Evolutionary conservation across 92 coral and sea anemone genomes (phyloP), one percentile per base, ranked within the genome.

Genomic region (Muricea muricata): DNA sequence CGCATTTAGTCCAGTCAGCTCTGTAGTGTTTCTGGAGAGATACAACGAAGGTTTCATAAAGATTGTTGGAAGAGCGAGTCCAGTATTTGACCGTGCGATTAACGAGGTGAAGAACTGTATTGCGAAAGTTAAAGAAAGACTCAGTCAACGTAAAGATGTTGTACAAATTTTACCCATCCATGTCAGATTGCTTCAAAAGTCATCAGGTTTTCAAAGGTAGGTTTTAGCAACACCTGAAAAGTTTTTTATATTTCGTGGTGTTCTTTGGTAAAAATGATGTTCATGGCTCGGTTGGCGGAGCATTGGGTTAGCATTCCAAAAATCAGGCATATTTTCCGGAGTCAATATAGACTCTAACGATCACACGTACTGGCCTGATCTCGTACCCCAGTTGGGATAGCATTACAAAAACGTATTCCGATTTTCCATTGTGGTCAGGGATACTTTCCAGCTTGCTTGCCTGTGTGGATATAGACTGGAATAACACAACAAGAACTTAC

Each of bases 181-280:
- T 37, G 52, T 77, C 8, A 31, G 34, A 11, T 40, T 77, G 28
- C 69, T 77, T 77, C 67, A 77, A 35, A 55, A 18, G 13, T 77
- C 82, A 1, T 7, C 47, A 24, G 34, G 46, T 34, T 77, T 26
- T 37, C 69, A 56, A 60, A 60, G 68, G 68, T 17, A 60, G n/a
- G 65, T 21, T 13, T 13, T 13, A 60, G 33, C 68, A 24, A 60
- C 1, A 20, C 31, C 0, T 18, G 5, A 60, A 9, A 9, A 7
- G 15, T 20, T 8, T 4, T 60, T 12, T 2, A 2, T 24, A 6
- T 24, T 60, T 48, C n/a, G n/a, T 48, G 9, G 42, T 4, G 42
- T 37, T 37, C 5, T 37, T 4, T 37, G 9, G 9, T 37, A 4
- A 4, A 37, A 37, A 4, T 37, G 42, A 37, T 37, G 42, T 37